Evolutionary conservation across 2,797 vertebrate species (phyloP).

Genomic region (Sebastes kiyomatsui): DNA sequence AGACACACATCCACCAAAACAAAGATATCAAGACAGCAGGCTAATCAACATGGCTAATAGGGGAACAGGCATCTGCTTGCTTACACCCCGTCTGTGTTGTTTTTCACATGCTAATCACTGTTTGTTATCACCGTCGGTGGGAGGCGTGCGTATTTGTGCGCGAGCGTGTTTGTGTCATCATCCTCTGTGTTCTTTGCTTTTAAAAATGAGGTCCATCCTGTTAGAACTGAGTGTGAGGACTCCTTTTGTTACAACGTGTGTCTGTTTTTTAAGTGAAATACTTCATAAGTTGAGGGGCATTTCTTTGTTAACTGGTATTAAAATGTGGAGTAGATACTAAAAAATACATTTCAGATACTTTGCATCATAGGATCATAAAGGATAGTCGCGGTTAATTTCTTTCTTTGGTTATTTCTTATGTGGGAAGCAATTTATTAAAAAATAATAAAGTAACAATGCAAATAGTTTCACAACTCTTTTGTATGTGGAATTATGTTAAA

Average conservation of each 20-base stretch:
- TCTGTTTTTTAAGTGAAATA: slow-evolving; percentile 8
- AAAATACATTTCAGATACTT: neutral
- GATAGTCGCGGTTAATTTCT: neutral
- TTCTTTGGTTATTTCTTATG: neutral
- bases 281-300: neutral
- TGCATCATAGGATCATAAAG: neutral
- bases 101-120: slow-evolving; percentile 82
- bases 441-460: neutral
- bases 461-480: neutral
- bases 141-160: slow-evolving; percentile 68
- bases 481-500: neutral
- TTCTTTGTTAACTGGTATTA: slow-evolving; percentile 1
- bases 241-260: neutral
- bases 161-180: slow-evolving; percentile 45
- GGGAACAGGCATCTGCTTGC: slow-evolving; percentile 75
- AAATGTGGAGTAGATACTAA: neutral
- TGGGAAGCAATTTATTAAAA: neutral
- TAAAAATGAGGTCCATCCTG: slow-evolving; percentile 30
- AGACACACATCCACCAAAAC: slow-evolving; percentile 78
- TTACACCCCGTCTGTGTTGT: slow-evolving; percentile 75
- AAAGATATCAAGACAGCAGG: slow-evolving; percentile 79
- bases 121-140: slow-evolving; percentile 78
- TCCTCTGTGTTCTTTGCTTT: slow-evolving; percentile 54
- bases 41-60: slow-evolving; percentile 78
- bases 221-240: slow-evolving; percentile 15